Percentiles rank a stretch among this genome's conserved stretches.
phyloP scores from a whole-genome alignment of 2,113 vertebrate genomes.

The Hemibagrus wyckioides region DNA sequence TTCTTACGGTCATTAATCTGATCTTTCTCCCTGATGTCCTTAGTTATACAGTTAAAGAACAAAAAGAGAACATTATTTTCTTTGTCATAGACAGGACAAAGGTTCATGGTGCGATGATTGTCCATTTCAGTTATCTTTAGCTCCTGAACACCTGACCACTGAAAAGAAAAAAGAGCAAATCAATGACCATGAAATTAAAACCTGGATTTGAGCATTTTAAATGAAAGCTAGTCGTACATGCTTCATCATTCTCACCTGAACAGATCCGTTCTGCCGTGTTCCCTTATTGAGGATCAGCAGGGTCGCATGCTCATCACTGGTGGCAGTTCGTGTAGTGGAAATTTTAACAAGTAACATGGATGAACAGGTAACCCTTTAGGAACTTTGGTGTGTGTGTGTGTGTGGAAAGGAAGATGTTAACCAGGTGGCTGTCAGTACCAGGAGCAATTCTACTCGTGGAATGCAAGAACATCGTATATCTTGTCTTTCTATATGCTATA shows the following conservation, averaged over 20 bases:
- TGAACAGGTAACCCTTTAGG: too few species aligned
- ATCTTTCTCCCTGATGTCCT: conserved; percentile 70
- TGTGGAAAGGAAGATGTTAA: too few species aligned
- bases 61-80: conserved; percentile 75
- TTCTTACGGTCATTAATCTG: conserved; percentile 84
- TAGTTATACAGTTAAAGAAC: conserved; percentile 84
- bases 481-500: too few species aligned
- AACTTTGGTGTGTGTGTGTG: too few species aligned
- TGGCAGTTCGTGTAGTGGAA: too few species aligned
- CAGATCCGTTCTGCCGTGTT: conserved; percentile 50
- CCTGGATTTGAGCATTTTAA: neutral
- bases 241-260: conserved; percentile 71
- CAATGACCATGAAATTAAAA: neutral
- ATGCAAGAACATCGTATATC: too few species aligned
- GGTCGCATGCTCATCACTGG: conserved; percentile 76
- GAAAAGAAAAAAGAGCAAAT: neutral
- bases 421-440: too few species aligned
- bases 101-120: conserved; percentile 75
- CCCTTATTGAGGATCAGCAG: conserved; percentile 84
- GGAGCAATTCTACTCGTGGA: too few species aligned
- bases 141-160: conserved; percentile 72
- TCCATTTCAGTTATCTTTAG: conserved; percentile 62
- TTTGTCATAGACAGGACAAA: conserved; percentile 76
- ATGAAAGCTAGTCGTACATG: neutral
- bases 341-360: too few species aligned